Evolutionary conservation across 2,113 vertebrate species (phyloP).

Genomic region (Mus spicilegus): DNA sequence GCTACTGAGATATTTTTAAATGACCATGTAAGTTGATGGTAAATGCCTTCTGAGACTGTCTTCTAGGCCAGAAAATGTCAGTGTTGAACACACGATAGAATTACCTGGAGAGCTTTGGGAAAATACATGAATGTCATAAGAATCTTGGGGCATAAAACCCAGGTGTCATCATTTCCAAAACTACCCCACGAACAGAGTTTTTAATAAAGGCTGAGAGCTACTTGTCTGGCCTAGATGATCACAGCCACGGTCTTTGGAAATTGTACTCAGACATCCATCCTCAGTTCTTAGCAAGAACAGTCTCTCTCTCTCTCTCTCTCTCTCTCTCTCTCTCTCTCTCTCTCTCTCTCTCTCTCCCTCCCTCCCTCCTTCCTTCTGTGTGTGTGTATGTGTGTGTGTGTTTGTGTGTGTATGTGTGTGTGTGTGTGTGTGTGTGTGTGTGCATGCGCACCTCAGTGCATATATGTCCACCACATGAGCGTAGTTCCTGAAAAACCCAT

Average conservation of each 20-base stretch:
- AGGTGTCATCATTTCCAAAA: not conserved
- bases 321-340: no score
- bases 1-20: conserved; percentile 21
- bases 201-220: not conserved
- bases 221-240: not conserved
- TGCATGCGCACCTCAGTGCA: not conserved
- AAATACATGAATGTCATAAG: not conserved
- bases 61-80: not conserved
- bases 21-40: not conserved
- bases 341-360: not conserved
- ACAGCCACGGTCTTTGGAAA: not conserved
- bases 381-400: no score
- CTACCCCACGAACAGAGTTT: not conserved
- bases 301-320: not conserved
- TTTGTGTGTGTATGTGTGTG: not conserved
- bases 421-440: not conserved
- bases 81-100: not conserved
- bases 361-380: not conserved
- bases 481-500: not conserved
- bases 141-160: not conserved
- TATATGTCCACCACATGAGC: not conserved
- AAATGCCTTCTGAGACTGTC: conserved; percentile 4
- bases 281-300: not conserved
- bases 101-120: not conserved
- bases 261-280: not conserved